These are phyloP conservation scores for Coranthus polyacanthus DNA, from an alignment of 2,797 vertebrate genomes.

Conservation along the genomic window DNA sequence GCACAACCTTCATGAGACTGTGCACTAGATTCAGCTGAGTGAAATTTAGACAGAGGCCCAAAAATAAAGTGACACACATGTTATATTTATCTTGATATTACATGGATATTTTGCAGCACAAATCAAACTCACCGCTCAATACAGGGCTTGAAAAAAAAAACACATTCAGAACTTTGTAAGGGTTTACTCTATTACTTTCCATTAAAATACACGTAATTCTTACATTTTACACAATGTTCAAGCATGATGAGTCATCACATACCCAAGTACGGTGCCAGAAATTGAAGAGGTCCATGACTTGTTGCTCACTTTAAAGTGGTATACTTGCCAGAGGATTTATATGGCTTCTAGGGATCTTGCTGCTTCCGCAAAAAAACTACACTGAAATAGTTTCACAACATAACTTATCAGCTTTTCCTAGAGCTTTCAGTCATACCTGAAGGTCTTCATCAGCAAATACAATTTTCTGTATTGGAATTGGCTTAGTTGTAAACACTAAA, in stretches of 20 bases:
- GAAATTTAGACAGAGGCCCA: slow-evolving; percentile 61
- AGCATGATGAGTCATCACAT: slow-evolving; percentile 11
- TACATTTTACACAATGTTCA: slow-evolving; percentile 1
- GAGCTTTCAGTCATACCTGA: no score
- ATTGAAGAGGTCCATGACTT: neutral
- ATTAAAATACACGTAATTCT: slow-evolving; percentile 3
- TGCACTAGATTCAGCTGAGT: slow-evolving; percentile 57
- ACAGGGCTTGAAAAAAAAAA: slow-evolving; percentile 18
- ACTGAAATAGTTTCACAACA: slow-evolving; percentile 13
- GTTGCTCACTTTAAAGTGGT: slow-evolving; percentile 4
- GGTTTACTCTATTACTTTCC: slow-evolving; percentile 24
- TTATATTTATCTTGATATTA: slow-evolving; percentile 72
- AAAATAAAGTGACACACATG: slow-evolving; percentile 70
- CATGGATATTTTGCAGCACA: slow-evolving; percentile 40
- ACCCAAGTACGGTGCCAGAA: neutral
- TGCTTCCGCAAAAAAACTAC: slow-evolving; percentile 5
- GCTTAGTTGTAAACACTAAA: no score
- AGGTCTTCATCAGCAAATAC: no score
- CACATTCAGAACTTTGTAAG: slow-evolving; percentile 17
- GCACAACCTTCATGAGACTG: slow-evolving; percentile 67
- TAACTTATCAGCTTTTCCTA: neutral
- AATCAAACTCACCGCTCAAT: slow-evolving; percentile 50
- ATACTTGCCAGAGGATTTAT: slow-evolving; percentile 10
- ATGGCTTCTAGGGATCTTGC: neutral
- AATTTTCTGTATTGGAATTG: no score